A percentile compares a stretch with the other conserved stretches of the same genome.
phyloP scores from a whole-genome alignment of 1,140 invertebrate species.

The Aphelinus certus region DNA sequence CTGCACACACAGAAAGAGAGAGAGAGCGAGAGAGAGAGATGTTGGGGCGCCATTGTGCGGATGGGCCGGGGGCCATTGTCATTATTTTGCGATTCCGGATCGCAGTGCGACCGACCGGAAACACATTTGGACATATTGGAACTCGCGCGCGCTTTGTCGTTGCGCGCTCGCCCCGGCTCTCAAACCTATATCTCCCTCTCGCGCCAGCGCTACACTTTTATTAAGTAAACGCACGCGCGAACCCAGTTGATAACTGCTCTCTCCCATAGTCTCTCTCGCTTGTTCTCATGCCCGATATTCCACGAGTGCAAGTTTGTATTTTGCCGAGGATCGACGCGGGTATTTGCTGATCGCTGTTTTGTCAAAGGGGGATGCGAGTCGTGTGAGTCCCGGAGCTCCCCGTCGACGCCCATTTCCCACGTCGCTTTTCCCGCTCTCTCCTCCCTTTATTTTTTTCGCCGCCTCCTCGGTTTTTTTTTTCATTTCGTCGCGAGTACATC shows the following conservation, averaged over 20 bases:
- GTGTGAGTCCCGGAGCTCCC: too few species aligned
- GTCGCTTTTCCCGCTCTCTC: too few species aligned
- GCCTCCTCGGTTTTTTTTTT: too few species aligned
- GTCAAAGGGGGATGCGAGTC: too few species aligned
- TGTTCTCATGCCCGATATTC: too few species aligned
- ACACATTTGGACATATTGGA: conserved; percentile 63
- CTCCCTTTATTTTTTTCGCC: too few species aligned
- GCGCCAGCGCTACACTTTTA: conserved; percentile 47
- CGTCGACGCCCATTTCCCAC: too few species aligned
- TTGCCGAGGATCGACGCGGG: conserved; percentile 12
- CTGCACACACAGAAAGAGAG: neutral
- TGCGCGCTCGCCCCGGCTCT: neutral
- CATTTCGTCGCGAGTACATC: too few species aligned
- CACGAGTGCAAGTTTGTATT: neutral
- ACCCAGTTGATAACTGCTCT: conserved; percentile 42
- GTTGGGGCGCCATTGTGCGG: neutral
- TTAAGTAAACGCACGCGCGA: conserved; percentile 56
- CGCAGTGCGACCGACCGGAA: conserved; percentile 56
- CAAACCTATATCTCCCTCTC: conserved; percentile 29
- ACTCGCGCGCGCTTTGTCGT: conserved; percentile 38
- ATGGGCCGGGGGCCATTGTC: conserved; percentile 48
- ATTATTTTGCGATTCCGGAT: conserved; percentile 63
- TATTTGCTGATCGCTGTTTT: conserved; percentile 29
- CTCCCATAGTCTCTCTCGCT: too few species aligned
- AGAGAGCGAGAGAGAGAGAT: conserved; percentile 2